A percentile compares a stretch with the other conserved stretches of the same genome.
These are phyloP conservation scores for Ernsta delagoae DNA, from an alignment of 2,888 invertebrate genomes.

Conservation along the genomic window DNA sequence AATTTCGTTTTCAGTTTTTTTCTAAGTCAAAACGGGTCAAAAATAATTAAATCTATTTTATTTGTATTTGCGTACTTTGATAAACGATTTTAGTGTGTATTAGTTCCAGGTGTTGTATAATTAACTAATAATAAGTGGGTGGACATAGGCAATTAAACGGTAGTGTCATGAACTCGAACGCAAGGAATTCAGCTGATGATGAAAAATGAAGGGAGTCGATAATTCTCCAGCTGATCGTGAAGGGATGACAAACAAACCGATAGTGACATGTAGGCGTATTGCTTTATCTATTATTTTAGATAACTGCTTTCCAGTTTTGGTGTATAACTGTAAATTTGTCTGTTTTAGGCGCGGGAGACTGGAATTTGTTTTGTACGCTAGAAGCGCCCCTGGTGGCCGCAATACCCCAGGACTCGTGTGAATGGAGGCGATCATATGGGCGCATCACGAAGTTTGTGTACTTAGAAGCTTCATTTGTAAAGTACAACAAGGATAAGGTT, in stretches of 20 bases:
- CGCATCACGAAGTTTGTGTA: conserved; percentile 93
- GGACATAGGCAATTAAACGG: conserved; percentile 67
- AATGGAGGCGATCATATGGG: conserved; percentile 96
- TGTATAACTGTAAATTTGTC: conserved; percentile 39
- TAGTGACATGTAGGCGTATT: conserved; percentile 88
- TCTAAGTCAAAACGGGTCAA: conserved; percentile 51
- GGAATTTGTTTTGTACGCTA: conserved; percentile 92
- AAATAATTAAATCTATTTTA: conserved; percentile 48
- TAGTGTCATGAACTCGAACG: conserved; percentile 76
- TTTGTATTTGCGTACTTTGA: conserved; percentile 35
- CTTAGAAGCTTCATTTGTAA: conserved; percentile 92
- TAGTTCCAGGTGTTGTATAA: conserved; percentile 4
- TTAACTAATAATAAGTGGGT: conserved; percentile 66
- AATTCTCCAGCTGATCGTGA: conserved; percentile 74
- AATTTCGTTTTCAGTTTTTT: conserved; percentile 58
- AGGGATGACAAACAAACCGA: conserved; percentile 89
- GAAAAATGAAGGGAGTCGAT: conserved; percentile 87
- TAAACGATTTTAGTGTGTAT: neutral
- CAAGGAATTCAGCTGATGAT: conserved; percentile 68
- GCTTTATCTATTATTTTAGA: conserved; percentile 14
- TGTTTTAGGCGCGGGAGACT: conserved; percentile 92
- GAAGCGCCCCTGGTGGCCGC: conserved; percentile 91
- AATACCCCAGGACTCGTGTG: conserved; percentile 94
- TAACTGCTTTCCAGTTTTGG: conserved; percentile 16
- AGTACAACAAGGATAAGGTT: conserved; percentile 90